Conservation (phyloP, 2,113 vertebrate species). For the Cichladusa arquata region DNA sequence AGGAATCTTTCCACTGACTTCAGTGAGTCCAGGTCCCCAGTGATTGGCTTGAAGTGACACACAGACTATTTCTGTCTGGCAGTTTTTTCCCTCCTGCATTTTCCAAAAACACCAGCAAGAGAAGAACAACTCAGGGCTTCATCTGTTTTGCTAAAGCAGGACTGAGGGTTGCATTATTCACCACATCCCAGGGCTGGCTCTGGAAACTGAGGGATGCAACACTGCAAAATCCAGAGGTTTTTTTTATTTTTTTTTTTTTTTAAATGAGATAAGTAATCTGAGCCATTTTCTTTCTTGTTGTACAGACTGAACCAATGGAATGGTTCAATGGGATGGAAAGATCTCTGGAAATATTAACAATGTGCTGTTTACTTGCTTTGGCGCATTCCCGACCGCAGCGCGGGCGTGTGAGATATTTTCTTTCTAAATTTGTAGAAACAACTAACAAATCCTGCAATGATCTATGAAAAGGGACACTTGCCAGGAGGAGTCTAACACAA, state of each 20-base stretch:
- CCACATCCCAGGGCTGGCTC: background rate
- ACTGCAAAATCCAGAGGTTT: background rate
- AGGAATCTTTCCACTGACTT: conserved; percentile 55
- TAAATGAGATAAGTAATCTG: background rate
- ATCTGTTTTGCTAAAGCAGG: conserved; percentile 7
- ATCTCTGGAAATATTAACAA: background rate
- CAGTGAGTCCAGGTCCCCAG: background rate
- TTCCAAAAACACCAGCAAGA: conserved; percentile 45
- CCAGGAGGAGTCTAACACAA: background rate
- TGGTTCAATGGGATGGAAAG: background rate
- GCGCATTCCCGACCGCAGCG: background rate
- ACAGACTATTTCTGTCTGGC: conserved; percentile 23
- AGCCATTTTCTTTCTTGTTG: background rate
- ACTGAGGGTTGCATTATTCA: conserved; percentile 27
- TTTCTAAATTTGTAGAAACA: conserved; percentile 4
- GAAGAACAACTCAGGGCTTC: conserved; percentile 15
- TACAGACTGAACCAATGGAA: background rate
- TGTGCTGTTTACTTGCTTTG: background rate
- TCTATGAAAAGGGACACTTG: background rate
- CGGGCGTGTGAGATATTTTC: background rate
- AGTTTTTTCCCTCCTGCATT: conserved; percentile 11
- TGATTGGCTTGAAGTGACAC: conserved; percentile 29
- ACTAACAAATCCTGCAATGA: background rate
- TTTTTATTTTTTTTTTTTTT: no score
- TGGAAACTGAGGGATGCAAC: background rate